These are phyloP conservation scores for Drosophila longiperda DNA, from an alignment of 2,888 invertebrate genomes.

Conservation along the genomic window DNA sequence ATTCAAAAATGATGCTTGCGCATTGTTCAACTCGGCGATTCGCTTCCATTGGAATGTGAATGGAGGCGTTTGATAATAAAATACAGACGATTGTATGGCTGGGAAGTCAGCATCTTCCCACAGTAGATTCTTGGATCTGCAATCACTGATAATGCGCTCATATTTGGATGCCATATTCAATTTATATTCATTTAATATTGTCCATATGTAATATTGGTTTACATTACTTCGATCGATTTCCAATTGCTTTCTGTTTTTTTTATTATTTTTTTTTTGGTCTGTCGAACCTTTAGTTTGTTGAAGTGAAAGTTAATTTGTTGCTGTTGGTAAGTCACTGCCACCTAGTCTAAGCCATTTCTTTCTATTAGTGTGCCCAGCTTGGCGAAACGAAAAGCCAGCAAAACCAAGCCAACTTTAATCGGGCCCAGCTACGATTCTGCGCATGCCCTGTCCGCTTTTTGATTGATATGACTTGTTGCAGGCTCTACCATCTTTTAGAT, in stretches of 20 bases:
- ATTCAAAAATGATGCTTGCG: slow-evolving; percentile 86
- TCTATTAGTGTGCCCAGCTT: slow-evolving; percentile 47
- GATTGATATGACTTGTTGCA: background rate
- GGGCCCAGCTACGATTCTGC: slow-evolving; percentile 2
- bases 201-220: slow-evolving; percentile 28
- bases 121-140: slow-evolving; percentile 91
- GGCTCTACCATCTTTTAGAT: background rate
- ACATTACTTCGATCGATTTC: slow-evolving; percentile 33
- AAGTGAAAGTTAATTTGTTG: slow-evolving; percentile 62
- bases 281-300: slow-evolving; percentile 21
- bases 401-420: slow-evolving; percentile 9
- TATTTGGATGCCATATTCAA: slow-evolving; percentile 86
- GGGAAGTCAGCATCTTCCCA: slow-evolving; percentile 98
- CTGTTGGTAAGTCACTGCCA: slow-evolving; percentile 49
- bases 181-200: slow-evolving; percentile 12
- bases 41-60: slow-evolving; percentile 96
- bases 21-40: slow-evolving; percentile 87
- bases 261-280: slow-evolving; percentile 6
- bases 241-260: slow-evolving; percentile 6
- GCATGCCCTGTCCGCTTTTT: slow-evolving; percentile 2
- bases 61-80: slow-evolving; percentile 97
- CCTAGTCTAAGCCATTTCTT: slow-evolving; percentile 53
- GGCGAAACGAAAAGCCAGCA: slow-evolving; percentile 11
- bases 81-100: slow-evolving; percentile 94
- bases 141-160: slow-evolving; percentile 92